Base-by-base conservation (phyloP, 2,888 invertebrate genomes). In the Cerceris rybyensis region DNA sequence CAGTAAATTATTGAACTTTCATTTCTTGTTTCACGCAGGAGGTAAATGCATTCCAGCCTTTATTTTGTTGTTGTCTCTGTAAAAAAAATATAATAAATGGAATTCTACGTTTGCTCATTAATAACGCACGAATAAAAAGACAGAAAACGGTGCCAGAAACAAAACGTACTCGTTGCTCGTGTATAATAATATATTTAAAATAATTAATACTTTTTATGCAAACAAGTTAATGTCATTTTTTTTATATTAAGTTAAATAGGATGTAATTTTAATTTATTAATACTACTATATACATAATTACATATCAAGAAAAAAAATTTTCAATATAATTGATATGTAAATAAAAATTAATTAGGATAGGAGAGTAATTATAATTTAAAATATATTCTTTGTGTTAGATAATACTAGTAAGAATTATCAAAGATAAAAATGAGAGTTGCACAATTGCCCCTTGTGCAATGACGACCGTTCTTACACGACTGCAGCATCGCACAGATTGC, bases 31-130 rank as follows among this genome's bases (percentile, higher is more conserved):
- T 97, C 61, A 98, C 95, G 91, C 98, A 98, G 16, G 95, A 94
- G 91, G 97, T 98, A 93, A 98, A 98, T 7, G 97, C 96, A 83
- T 98, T 97, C 98, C 98, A 98, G 42, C 97, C 97, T 93, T 98
- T 97, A 87, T 96, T 96, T 92, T 97, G 96, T 50, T 96, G 95
- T 88, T 96, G 96, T 0, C 97, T 96, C 98, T 98, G 94, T 72
- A 95, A 95, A 81, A 86, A 79, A 83, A 72, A 74, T 17, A 46
- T 60, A 55, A 55, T 55, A 2, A 55, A 55, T 7, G 13, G 13
- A 7, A 14, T n/a, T 2, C 52, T 7, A n/a, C 52, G 14, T 13
- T 0, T n/a, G 14, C 52, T 28, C 1, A 52, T 14, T 52, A 11
- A 11, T 11, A 11, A 46, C 11, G 46, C 28, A 46, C 46, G 6